Evolutionary conservation across 2,797 vertebrate species (phyloP).

Genomic region (Gadopsis bispinosus): DNA sequence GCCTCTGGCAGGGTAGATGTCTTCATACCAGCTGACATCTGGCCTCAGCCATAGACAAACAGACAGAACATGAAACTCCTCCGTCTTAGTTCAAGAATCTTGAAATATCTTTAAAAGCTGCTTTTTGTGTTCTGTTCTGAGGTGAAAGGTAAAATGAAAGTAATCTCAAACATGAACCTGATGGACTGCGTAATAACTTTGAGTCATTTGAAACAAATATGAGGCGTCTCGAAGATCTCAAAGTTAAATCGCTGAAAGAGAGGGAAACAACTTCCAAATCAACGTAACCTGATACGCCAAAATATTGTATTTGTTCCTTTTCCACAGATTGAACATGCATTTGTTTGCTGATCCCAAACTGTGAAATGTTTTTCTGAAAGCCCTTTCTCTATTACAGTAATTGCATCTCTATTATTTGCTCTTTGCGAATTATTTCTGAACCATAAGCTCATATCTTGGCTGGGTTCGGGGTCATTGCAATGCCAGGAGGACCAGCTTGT

Average conservation of each 20-base stretch:
- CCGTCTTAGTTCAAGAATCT: slow-evolving; percentile 20
- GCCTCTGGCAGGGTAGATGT: slow-evolving; percentile 66
- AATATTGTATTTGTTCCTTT: slow-evolving; percentile 15
- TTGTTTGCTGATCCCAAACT: slow-evolving; percentile 33
- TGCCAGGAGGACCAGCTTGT: slow-evolving; percentile 64
- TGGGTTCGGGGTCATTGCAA: slow-evolving; percentile 45
- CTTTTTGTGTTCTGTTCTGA: not conserved
- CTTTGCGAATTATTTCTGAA: slow-evolving; percentile 39
- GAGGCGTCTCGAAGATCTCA: slow-evolving; percentile 20
- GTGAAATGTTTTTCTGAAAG: slow-evolving; percentile 39
- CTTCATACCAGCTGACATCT: slow-evolving; percentile 76
- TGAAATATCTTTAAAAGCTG: slow-evolving; percentile 22
- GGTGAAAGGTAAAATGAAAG: slow-evolving; percentile 21
- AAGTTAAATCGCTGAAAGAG: slow-evolving; percentile 11
- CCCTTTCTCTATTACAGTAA: slow-evolving; percentile 50
- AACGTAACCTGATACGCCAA: not conserved
- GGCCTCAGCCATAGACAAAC: slow-evolving; percentile 56
- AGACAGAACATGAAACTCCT: slow-evolving; percentile 48
- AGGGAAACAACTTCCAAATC: slow-evolving; percentile 1
- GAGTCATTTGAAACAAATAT: slow-evolving; percentile 28
- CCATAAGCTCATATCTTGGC: slow-evolving; percentile 66
- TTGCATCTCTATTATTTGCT: slow-evolving; percentile 37
- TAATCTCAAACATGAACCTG: slow-evolving; percentile 31
- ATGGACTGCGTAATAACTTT: slow-evolving; percentile 17
- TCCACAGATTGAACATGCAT: slow-evolving; percentile 22